Evolutionary conservation across 2,797 vertebrate genomes (phyloP), one percentile per base, ranked within the genome.

Genomic region (Triplophysa yarkandensis): DNA sequence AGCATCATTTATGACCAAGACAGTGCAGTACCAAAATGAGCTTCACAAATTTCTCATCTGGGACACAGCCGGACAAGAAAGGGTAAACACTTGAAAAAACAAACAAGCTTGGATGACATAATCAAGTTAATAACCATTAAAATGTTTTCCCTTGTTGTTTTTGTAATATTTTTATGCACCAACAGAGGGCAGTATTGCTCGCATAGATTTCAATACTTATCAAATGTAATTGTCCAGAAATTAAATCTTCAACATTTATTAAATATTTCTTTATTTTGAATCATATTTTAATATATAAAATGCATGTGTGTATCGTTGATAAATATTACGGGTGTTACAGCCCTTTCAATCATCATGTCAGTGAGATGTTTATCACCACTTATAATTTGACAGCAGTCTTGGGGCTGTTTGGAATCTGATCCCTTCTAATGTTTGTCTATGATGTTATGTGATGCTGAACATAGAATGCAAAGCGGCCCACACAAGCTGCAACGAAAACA

Each of bases 1-100:
- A 85, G 98, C 98, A 25, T 99, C 98, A 41, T 99, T 99, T 90
- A 99, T 99, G 97, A 99, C 97, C 77, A 99, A 99, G 92, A 98
- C 97, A 16, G 97, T 98, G 83, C 97, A 98, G 87, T 96, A 98
- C 89, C 96, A 98, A 88, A 98, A 94, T 77, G 96, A 98, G 86
- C 91, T 98, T 54, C 97, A 99, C 91, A 99, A 99, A 89, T 99
- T 98, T 88, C 93, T 99, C 80, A 99, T 99, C 87, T 99, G 98
- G 98, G 98, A 98, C 85, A 98, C 97, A 30, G 98, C 98, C 63
- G 98, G 98, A 87, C 98, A 99, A 87, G 98, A 99, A 74, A 88
- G 98, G 93, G 98, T 98, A 81, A 84, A 75, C 6, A 23, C 36
- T 34, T 1, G 19, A 50, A 74, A 30, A 68, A 7, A 62, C 23